Conservation (phyloP, 2,888 invertebrate genomes). For the Autographa pulchrina region DNA sequence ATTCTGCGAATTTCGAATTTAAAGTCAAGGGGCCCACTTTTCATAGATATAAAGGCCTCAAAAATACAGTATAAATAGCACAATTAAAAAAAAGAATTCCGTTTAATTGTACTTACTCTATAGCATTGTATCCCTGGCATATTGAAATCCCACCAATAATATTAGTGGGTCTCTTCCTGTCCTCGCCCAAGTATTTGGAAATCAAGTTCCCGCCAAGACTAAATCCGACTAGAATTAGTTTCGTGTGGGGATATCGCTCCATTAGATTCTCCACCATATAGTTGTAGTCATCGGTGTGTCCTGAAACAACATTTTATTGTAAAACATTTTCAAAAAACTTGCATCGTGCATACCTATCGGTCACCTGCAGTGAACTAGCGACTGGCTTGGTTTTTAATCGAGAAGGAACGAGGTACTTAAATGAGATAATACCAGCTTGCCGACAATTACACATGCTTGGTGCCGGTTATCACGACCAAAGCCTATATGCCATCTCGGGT, state of each 20-base stretch:
- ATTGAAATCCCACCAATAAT: slow-evolving; percentile 97
- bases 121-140: slow-evolving; percentile 98
- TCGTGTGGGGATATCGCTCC: slow-evolving; percentile 93
- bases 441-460: no score
- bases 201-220: slow-evolving; percentile 98
- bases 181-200: slow-evolving; percentile 97
- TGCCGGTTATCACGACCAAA: no score
- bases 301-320: slow-evolving; percentile 81
- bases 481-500: no score
- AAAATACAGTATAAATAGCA: not conserved
- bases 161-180: slow-evolving; percentile 90
- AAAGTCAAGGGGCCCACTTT: no score
- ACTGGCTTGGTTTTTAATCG: no score
- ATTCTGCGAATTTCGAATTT: no score
- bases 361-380: no score
- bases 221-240: slow-evolving; percentile 96
- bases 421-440: no score
- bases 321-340: no score
- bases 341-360: no score
- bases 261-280: slow-evolving; percentile 94
- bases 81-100: slow-evolving; percentile 20
- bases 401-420: no score
- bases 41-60: no score
- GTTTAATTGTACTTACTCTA: slow-evolving; percentile 91
- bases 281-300: slow-evolving; percentile 96